Conservation (phyloP, 2,113 vertebrate genomes). For the Perca schrenkii region DNA sequence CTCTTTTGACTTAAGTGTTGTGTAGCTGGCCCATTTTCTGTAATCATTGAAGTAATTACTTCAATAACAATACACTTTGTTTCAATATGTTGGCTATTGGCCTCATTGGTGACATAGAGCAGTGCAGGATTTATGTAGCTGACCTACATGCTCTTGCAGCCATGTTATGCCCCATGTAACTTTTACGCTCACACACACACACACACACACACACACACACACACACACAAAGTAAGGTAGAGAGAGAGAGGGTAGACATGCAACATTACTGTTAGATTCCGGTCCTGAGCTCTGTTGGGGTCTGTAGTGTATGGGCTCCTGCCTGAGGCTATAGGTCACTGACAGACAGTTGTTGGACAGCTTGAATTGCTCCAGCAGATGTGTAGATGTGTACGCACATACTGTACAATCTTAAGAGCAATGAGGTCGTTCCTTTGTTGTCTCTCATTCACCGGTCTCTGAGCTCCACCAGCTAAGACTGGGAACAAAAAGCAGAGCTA, state of each 20-base stretch:
- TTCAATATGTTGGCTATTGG: slow-evolving; percentile 17
- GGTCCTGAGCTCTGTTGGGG: slow-evolving; percentile 10
- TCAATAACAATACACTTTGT: neutral
- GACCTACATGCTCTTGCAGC: slow-evolving; percentile 39
- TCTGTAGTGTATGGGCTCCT: slow-evolving; percentile 5
- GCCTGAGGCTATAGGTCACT: slow-evolving; percentile 77
- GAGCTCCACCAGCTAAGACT: neutral
- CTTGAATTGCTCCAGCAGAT: slow-evolving; percentile 50
- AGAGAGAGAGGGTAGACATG: neutral
- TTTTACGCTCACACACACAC: neutral
- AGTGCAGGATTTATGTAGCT: slow-evolving; percentile 9
- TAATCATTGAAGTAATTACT: neutral
- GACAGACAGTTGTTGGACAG: slow-evolving; percentile 41
- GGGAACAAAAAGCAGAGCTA: slow-evolving; percentile 5
- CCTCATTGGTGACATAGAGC: neutral
- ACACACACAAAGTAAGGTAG: neutral
- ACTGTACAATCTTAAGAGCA: slow-evolving; percentile 3
- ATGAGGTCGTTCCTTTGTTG: slow-evolving; percentile 25
- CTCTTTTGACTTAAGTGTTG: neutral
- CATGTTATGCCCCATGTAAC: neutral
- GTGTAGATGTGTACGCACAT: neutral
- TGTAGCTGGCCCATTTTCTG: neutral
- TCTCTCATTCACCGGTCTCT: neutral
- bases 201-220: neutral
- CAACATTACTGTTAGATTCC: slow-evolving; percentile 2